phyloP scores from a whole-genome alignment of 2,888 invertebrate genomes.

The Tyria jacobaeae region DNA sequence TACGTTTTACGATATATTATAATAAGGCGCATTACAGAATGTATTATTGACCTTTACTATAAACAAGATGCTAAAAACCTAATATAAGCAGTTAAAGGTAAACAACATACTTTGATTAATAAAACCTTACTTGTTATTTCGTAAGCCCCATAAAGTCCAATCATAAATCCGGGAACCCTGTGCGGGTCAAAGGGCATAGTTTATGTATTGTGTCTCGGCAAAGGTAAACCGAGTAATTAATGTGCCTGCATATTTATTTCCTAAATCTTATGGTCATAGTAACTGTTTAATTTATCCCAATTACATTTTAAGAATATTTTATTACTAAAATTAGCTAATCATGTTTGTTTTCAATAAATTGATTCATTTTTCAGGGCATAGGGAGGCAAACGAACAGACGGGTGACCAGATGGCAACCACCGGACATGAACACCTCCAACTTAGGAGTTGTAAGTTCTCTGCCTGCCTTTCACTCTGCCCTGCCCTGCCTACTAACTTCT shows the following conservation, averaged over 20 bases:
- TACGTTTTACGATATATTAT: too few relatives aligned
- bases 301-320: background rate
- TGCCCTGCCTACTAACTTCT: too few relatives aligned
- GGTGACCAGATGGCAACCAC: too few relatives aligned
- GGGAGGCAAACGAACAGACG: too few relatives aligned
- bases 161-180: slow-evolving; percentile 40
- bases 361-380: too few relatives aligned
- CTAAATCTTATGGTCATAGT: slow-evolving; percentile 28
- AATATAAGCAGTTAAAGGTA: background rate
- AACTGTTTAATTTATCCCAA: slow-evolving; percentile 11
- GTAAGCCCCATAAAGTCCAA: slow-evolving; percentile 37
- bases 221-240: slow-evolving; percentile 43
- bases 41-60: too few relatives aligned
- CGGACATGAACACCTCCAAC: too few relatives aligned
- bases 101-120: slow-evolving; percentile 18
- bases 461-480: too few relatives aligned
- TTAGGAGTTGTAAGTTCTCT: too few relatives aligned
- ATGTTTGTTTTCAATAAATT: too few relatives aligned
- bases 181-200: slow-evolving; percentile 43
- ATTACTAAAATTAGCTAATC: too few relatives aligned
- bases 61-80: slow-evolving; percentile 11
- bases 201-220: slow-evolving; percentile 37
- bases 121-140: slow-evolving; percentile 25
- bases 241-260: slow-evolving; percentile 31
- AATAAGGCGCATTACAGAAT: too few relatives aligned